Percentiles rank a stretch among this genome's conserved stretches.
phyloP scores from a whole-genome alignment of 2,113 vertebrate species.

The Thalassarche chlororhynchos region DNA sequence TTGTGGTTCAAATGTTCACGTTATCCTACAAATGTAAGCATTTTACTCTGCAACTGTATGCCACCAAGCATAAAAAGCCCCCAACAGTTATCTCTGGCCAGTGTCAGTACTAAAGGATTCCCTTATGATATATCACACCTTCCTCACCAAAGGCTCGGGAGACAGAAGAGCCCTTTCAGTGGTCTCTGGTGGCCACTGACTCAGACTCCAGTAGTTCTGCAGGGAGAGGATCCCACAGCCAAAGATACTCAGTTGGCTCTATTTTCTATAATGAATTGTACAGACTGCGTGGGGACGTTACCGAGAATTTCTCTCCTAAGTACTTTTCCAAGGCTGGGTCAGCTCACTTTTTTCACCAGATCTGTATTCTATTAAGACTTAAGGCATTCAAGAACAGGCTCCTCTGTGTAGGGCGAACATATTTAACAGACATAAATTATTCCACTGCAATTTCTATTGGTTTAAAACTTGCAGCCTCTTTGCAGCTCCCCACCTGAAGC shows the following conservation, averaged over 20 bases:
- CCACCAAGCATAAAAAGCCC: neutral
- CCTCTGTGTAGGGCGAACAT: neutral
- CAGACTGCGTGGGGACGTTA: conserved; percentile 25
- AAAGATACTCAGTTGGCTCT: conserved; percentile 39
- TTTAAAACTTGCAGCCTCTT: neutral
- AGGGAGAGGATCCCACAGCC: conserved; percentile 36
- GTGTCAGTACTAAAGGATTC: neutral
- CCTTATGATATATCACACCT: neutral
- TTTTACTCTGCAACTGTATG: neutral
- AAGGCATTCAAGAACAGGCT: conserved; percentile 38
- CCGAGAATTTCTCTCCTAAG: conserved; percentile 23
- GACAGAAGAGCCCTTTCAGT: conserved; percentile 29
- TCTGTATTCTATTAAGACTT: conserved; percentile 43
- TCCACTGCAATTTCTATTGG: neutral
- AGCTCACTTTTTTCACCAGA: conserved; percentile 8
- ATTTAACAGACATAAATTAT: conserved; percentile 18
- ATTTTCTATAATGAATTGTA: conserved; percentile 37
- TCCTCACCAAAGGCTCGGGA: neutral
- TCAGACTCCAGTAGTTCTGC: neutral
- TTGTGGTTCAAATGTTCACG: neutral
- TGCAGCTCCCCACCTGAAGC: neutral
- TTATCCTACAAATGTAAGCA: neutral
- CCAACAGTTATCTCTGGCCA: neutral
- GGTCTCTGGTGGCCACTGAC: conserved; percentile 26
- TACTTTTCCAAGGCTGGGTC: conserved; percentile 55